Evolutionary conservation across 2,888 invertebrate genomes (phyloP).

Genomic region (Xiphydria camelus): DNA sequence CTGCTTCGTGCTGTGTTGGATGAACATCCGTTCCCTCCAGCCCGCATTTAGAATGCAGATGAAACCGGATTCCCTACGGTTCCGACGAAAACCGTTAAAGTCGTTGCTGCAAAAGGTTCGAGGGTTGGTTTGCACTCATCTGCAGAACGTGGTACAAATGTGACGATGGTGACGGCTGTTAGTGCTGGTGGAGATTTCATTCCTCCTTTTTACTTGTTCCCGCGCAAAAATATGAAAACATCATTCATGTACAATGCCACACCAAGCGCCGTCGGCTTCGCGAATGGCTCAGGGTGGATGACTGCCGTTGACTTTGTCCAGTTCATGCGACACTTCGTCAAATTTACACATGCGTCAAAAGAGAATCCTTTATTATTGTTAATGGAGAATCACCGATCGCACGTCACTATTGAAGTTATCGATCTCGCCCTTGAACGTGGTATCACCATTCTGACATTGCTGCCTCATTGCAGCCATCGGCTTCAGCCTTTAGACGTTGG

Average conservation of each 20-base stretch:
- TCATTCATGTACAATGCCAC: slow-evolving; percentile 14
- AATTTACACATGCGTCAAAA: slow-evolving; percentile 14
- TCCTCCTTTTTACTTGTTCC: slow-evolving; percentile 24
- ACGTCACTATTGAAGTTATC: slow-evolving; percentile 25
- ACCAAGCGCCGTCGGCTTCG: slow-evolving; percentile 18
- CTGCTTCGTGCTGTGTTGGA: too few species aligned
- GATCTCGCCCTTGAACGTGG: slow-evolving; percentile 38
- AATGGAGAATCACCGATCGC: slow-evolving; percentile 28
- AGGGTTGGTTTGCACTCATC: slow-evolving; percentile 23
- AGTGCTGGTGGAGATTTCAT: slow-evolving; percentile 21
- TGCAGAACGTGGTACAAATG: slow-evolving; percentile 37
- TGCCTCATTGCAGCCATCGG: slow-evolving; percentile 44
- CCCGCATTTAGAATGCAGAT: too few species aligned
- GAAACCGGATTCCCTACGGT: too few species aligned
- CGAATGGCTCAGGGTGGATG: slow-evolving; percentile 25
- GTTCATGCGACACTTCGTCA: slow-evolving; percentile 24
- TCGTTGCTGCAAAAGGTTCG: slow-evolving; percentile 31
- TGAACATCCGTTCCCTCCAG: neutral
- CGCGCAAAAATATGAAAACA: slow-evolving; percentile 19
- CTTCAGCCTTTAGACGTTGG: slow-evolving; percentile 42
- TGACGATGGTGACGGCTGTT: slow-evolving; percentile 28
- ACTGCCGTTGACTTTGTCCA: slow-evolving; percentile 19
- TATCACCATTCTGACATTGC: slow-evolving; percentile 41
- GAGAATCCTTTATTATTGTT: slow-evolving; percentile 17
- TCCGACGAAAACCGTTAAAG: slow-evolving; percentile 11